Conservation (phyloP, 2,888 invertebrate species). For the Cantharis rufa region DNA sequence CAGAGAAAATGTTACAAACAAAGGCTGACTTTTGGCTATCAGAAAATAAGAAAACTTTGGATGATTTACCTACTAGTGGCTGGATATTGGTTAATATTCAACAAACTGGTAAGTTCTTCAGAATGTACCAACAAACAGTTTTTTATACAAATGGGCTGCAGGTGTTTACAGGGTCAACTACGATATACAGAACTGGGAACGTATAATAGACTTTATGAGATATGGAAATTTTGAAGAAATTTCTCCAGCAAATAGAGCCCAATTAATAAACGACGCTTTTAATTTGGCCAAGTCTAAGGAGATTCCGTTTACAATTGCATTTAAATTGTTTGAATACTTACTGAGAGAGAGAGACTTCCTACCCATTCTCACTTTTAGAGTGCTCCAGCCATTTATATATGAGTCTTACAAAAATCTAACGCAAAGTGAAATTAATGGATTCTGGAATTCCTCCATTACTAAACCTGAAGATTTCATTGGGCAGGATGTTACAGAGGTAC, state of each 20-base stretch:
- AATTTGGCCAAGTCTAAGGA: conserved; percentile 65
- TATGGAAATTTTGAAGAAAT: conserved; percentile 57
- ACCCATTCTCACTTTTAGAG: conserved; percentile 48
- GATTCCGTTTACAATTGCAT: conserved; percentile 59
- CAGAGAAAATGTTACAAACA: conserved; percentile 9
- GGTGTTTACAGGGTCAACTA: conserved; percentile 75
- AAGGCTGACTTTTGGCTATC: conserved; percentile 28
- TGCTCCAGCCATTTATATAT: rapidly evolving
- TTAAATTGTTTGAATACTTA: conserved; percentile 65
- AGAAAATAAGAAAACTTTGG: not conserved
- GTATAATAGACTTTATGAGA: conserved; percentile 58
- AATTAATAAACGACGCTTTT: conserved; percentile 74
- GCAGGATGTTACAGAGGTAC: not conserved
- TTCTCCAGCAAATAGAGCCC: conserved; percentile 71
- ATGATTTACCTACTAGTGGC: conserved; percentile 20
- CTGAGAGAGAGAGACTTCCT: conserved; percentile 63
- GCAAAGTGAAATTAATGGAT: not conserved
- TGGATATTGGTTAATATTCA: conserved; percentile 50
- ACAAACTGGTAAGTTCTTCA: conserved; percentile 5
- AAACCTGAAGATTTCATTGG: not conserved
- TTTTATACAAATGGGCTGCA: conserved; percentile 37
- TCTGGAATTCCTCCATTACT: not conserved
- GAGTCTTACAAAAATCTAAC: not conserved
- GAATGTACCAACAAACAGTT: not conserved
- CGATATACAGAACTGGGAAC: conserved; percentile 68